A percentile compares a stretch with the other conserved stretches of the same genome.
These are phyloP conservation scores for Varanus komodoensis DNA, from an alignment of 2,113 vertebrate species.

Conservation along the genomic window DNA sequence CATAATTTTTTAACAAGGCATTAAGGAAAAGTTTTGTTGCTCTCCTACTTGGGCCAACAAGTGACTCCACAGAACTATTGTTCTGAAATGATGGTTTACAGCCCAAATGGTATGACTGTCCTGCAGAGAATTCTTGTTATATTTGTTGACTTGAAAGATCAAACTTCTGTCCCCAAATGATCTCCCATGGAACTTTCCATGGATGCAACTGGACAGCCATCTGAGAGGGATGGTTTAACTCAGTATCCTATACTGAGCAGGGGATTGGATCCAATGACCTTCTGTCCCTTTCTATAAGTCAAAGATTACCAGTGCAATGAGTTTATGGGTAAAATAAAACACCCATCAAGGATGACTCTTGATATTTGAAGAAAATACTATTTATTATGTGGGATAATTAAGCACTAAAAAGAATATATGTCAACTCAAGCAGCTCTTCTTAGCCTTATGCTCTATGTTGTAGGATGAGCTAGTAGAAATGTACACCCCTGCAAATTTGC, in stretches of 20 bases:
- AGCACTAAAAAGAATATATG: neutral
- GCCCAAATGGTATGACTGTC: neutral
- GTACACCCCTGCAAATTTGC: too few relatives aligned
- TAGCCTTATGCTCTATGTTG: slow-evolving; percentile 7
- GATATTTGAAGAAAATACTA: slow-evolving; percentile 32
- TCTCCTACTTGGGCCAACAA: neutral
- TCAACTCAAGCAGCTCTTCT: neutral
- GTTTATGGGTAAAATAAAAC: too few relatives aligned
- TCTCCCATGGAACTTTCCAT: neutral
- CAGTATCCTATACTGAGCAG: too few relatives aligned
- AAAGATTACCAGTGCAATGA: too few relatives aligned
- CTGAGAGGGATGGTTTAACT: too few relatives aligned
- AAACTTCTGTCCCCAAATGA: neutral
- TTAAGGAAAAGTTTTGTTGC: rapidly evolving
- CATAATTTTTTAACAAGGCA: neutral
- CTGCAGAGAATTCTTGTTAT: neutral
- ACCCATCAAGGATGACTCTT: slow-evolving; percentile 37
- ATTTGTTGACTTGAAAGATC: slow-evolving; percentile 7
- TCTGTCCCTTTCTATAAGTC: too few relatives aligned
- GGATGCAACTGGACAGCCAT: too few relatives aligned
- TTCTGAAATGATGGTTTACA: rapidly evolving
- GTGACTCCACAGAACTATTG: rapidly evolving
- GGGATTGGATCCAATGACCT: too few relatives aligned
- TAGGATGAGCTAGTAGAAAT: neutral
- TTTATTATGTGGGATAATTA: slow-evolving; percentile 33